phyloP scores from a whole-genome alignment of 2,113 vertebrate species.

The Alethe diademata region DNA sequence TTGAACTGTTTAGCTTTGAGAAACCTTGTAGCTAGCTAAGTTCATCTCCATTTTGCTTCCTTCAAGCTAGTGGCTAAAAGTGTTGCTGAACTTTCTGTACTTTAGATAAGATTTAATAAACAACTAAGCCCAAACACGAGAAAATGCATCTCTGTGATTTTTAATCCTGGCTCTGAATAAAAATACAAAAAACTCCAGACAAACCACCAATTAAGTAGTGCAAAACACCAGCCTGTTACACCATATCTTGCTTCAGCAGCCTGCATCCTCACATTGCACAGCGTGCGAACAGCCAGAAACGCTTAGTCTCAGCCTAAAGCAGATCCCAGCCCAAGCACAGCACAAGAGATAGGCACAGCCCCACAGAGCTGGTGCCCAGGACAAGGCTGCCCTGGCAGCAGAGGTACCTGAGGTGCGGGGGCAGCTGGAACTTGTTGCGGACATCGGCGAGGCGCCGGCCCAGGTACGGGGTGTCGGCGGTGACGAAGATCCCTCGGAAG shows the following conservation, averaged over 20 bases:
- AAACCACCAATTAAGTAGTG: too few species aligned
- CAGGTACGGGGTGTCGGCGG: conserved; percentile 90
- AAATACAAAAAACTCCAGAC: too few species aligned
- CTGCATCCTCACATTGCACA: neutral
- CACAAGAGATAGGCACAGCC: fast-evolving
- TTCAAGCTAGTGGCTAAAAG: too few species aligned
- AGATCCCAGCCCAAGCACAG: neutral
- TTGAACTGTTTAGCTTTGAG: too few species aligned
- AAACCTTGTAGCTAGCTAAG: too few species aligned
- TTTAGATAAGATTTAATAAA: too few species aligned
- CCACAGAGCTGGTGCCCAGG: fast-evolving
- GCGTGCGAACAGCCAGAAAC: neutral
- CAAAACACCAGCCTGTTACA: too few species aligned
- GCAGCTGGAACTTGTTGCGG: conserved; percentile 90
- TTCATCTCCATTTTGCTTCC: too few species aligned
- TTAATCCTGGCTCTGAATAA: too few species aligned
- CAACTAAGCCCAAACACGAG: too few species aligned
- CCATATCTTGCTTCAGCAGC: neutral
- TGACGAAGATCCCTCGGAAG: conserved; percentile 90
- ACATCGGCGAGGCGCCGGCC: conserved; percentile 86
- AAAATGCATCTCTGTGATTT: too few species aligned
- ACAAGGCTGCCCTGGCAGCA: neutral
- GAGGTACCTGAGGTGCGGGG: conserved; percentile 87
- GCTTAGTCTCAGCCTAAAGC: neutral
- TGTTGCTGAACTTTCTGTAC: too few species aligned